Percentiles rank a stretch among this genome's conserved stretches.
phyloP scores from a whole-genome alignment of 2,888 invertebrate species.

The Protonemura montana region DNA sequence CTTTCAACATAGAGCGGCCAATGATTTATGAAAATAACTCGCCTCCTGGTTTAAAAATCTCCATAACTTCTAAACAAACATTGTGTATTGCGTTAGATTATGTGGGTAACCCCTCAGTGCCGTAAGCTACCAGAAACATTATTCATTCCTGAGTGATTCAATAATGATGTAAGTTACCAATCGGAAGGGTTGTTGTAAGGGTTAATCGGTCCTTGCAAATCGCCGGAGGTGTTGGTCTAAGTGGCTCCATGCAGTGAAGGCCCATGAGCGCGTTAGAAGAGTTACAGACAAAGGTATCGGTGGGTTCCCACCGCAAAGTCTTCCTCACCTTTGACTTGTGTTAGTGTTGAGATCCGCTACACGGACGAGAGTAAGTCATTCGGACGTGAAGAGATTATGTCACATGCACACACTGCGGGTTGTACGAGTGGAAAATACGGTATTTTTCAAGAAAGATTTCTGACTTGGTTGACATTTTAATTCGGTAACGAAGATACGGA shows the following conservation, averaged over 20 bases:
- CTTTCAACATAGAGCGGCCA: no score
- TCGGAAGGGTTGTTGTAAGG: background rate
- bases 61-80: background rate
- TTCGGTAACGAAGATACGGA: no score
- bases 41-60: background rate
- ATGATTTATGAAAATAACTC: background rate
- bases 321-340: background rate
- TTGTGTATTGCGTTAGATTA: background rate
- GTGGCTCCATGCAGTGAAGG: slow-evolving; percentile 3
- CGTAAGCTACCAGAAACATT: background rate
- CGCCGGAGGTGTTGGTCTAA: slow-evolving; percentile 33
- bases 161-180: background rate
- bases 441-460: background rate
- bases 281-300: background rate
- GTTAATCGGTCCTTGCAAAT: slow-evolving; percentile 31
- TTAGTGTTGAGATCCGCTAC: background rate
- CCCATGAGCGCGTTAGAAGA: background rate
- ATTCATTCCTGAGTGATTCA: background rate
- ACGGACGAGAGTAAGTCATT: background rate
- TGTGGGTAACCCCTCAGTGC: background rate
- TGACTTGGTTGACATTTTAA: no score
- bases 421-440: background rate
- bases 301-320: slow-evolving; percentile 2
- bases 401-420: background rate
- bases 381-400: background rate